These are phyloP conservation scores for Drosophila macrothrix DNA, from an alignment of 2,888 invertebrate genomes.

Conservation along the genomic window DNA sequence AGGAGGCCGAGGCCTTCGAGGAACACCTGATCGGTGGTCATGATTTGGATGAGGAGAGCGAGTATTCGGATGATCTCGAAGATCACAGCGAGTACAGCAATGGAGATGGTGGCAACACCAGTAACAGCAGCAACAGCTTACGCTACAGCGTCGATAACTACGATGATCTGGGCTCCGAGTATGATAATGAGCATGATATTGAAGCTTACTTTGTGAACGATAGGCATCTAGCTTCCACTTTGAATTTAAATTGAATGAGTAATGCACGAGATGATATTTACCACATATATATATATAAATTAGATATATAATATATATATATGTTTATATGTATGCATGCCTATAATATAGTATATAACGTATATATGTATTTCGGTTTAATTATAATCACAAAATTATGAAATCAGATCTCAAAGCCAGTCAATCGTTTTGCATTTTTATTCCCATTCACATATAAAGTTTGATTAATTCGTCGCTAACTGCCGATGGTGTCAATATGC, in stretches of 20 bases:
- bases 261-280: slow-evolving; percentile 21
- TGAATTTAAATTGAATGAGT: slow-evolving; percentile 52
- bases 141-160: slow-evolving; percentile 52
- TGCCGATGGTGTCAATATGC: slow-evolving; percentile 97
- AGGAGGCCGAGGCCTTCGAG: slow-evolving; percentile 69
- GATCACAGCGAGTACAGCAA: slow-evolving; percentile 72
- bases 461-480: slow-evolving; percentile 99
- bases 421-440: slow-evolving; percentile 33
- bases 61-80: slow-evolving; percentile 70
- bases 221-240: slow-evolving; percentile 30
- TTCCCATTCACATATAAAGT: slow-evolving; percentile 90
- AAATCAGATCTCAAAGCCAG: slow-evolving; percentile 17
- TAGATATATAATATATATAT: slow-evolving; percentile 27
- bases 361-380: slow-evolving; percentile 39
- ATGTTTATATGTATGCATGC: slow-evolving; percentile 12
- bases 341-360: slow-evolving; percentile 25
- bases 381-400: slow-evolving; percentile 26
- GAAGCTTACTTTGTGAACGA: slow-evolving; percentile 36
- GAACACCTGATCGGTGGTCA: slow-evolving; percentile 57
- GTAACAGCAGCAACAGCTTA: slow-evolving; percentile 35
- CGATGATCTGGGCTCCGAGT: slow-evolving; percentile 64
- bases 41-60: slow-evolving; percentile 74
- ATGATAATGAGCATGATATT: slow-evolving; percentile 52
- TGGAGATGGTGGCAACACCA: slow-evolving; percentile 67
- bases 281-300: slow-evolving; percentile 28